Percentiles rank a stretch among this genome's conserved stretches.
These are phyloP conservation scores for Hemicrepidius hirtus DNA, from an alignment of 2,888 invertebrate species.

Conservation along the genomic window DNA sequence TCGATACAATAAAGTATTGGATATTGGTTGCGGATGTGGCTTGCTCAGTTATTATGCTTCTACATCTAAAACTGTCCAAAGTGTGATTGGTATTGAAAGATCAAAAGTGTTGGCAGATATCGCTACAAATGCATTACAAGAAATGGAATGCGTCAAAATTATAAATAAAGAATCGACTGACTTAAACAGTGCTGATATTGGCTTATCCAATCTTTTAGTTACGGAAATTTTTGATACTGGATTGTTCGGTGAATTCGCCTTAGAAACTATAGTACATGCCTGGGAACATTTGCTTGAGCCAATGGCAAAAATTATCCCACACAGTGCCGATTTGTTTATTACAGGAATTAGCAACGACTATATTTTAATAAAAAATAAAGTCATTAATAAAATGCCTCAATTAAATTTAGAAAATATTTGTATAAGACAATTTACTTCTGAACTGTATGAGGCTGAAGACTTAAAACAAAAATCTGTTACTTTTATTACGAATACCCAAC, in stretches of 20 bases:
- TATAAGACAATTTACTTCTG: slow-evolving; percentile 68
- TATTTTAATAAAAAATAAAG: slow-evolving; percentile 51
- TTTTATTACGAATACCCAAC: slow-evolving; percentile 76
- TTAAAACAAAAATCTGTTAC: slow-evolving; percentile 74
- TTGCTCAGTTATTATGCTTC: slow-evolving; percentile 82
- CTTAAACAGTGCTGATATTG: slow-evolving; percentile 63
- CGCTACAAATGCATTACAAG: slow-evolving; percentile 76
- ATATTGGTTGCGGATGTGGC: slow-evolving; percentile 87
- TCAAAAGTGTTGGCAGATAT: slow-evolving; percentile 79
- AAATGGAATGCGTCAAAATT: slow-evolving; percentile 72
- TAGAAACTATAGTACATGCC: slow-evolving; percentile 81
- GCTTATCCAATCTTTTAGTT: slow-evolving; percentile 77
- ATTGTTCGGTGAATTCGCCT: slow-evolving; percentile 83
- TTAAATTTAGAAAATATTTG: slow-evolving; percentile 66
- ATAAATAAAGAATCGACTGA: slow-evolving; percentile 78
- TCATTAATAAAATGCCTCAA: slow-evolving; percentile 48
- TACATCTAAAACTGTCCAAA: slow-evolving; percentile 67
- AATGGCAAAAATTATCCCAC: slow-evolving; percentile 76
- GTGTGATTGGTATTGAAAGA: slow-evolving; percentile 81
- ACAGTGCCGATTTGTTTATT: slow-evolving; percentile 78
- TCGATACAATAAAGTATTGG: slow-evolving; percentile 77
- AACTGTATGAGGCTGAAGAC: slow-evolving; percentile 83
- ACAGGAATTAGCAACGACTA: slow-evolving; percentile 77
- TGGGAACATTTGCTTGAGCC: slow-evolving; percentile 77
- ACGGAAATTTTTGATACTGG: slow-evolving; percentile 89